Conservation (phyloP, 2,113 vertebrate genomes). For the Chionodraco myersi region DNA sequence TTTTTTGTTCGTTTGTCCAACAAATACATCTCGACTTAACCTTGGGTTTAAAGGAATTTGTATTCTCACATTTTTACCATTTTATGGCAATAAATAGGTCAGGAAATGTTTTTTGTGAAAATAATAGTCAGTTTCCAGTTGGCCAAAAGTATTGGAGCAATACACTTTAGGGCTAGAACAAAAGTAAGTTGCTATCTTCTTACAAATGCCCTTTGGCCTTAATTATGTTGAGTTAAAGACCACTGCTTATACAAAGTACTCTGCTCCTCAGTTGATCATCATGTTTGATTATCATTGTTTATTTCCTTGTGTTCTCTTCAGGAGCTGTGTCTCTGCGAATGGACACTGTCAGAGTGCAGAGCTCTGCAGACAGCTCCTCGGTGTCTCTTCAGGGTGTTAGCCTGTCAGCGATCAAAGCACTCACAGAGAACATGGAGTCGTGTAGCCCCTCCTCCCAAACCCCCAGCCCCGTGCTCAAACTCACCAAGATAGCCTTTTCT, state of each 20-base stretch:
- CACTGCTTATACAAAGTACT: neutral
- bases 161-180: neutral
- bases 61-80: neutral
- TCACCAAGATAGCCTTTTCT: conserved; percentile 85
- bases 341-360: conserved; percentile 86
- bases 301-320: conserved; percentile 56
- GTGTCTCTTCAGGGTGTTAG: conserved; percentile 88
- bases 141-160: neutral
- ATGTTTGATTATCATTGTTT: neutral
- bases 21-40: neutral
- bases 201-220: neutral
- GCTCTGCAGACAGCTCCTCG: conserved; percentile 87
- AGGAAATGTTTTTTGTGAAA: neutral
- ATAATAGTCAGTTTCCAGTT: neutral
- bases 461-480: conserved; percentile 82
- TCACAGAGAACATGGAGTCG: conserved; percentile 91
- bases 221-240: neutral
- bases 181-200: neutral
- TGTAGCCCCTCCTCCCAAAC: conserved; percentile 89
- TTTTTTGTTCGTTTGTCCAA: neutral
- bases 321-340: conserved; percentile 90
- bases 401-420: conserved; percentile 87
- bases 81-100: neutral
- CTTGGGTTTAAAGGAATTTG: neutral
- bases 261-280: neutral